phyloP scores from a whole-genome alignment of 2,888 invertebrate species.

The Ormyrus rosae region DNA sequence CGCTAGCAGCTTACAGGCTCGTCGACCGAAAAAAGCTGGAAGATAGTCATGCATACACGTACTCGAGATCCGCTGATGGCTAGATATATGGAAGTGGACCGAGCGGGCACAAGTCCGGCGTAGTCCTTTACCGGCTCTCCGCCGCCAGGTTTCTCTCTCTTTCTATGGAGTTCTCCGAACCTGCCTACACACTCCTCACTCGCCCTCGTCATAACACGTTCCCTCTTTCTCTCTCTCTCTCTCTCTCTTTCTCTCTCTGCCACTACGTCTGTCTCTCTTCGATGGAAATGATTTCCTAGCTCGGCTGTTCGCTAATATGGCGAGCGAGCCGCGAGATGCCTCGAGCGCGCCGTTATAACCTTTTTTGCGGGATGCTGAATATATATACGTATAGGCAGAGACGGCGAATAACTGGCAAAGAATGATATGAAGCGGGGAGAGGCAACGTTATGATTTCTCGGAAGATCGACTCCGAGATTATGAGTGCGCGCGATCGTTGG shows the following conservation, averaged over 20 bases:
- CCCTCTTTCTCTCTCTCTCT: slow-evolving; percentile 18
- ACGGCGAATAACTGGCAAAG: slow-evolving; percentile 13
- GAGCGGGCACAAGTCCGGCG: slow-evolving; percentile 60
- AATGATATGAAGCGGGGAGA: slow-evolving; percentile 25
- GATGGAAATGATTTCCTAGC: slow-evolving; percentile 64
- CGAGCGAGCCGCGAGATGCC: slow-evolving; percentile 9
- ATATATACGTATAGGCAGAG: neutral
- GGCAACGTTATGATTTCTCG: slow-evolving; percentile 52
- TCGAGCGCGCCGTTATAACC: slow-evolving; percentile 39
- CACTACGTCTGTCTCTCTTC: slow-evolving; percentile 45
- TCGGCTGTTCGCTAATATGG: slow-evolving; percentile 61
- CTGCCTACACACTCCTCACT: slow-evolving; percentile 29
- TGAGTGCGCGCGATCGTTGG: neutral
- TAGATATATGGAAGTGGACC: slow-evolving; percentile 63
- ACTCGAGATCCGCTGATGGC: slow-evolving; percentile 30
- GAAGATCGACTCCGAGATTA: neutral
- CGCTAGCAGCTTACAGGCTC: neutral
- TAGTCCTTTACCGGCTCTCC: slow-evolving; percentile 34
- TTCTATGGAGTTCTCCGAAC: slow-evolving; percentile 7
- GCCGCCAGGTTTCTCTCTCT: slow-evolving; percentile 29
- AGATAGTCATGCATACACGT: slow-evolving; percentile 61
- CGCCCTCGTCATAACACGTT: slow-evolving; percentile 62
- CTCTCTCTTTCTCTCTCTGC: neutral
- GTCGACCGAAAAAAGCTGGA: neutral
- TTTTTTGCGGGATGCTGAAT: slow-evolving; percentile 51